These are phyloP conservation scores for Tipula lateralis DNA, from an alignment of 2,888 invertebrate genomes.

Conservation along the genomic window DNA sequence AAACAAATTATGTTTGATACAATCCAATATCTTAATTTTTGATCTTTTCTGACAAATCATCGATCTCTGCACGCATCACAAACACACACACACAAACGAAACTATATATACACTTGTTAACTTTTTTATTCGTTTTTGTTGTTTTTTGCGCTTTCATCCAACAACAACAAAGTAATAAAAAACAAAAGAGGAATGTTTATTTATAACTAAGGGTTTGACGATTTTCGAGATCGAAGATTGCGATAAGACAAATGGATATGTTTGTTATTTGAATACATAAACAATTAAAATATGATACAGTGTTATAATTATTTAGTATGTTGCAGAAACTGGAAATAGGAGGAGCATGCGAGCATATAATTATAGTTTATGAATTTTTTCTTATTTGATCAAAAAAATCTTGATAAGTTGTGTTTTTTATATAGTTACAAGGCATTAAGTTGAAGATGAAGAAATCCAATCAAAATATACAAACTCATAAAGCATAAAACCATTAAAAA, in stretches of 20 bases:
- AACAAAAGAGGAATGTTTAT: too few species aligned
- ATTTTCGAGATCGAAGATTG: neutral
- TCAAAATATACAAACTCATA: neutral
- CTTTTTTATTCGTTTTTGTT: neutral
- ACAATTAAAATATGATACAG: neutral
- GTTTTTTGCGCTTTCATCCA: neutral
- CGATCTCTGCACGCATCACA: neutral
- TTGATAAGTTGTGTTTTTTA: neutral
- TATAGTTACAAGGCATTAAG: neutral
- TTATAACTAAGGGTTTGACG: neutral
- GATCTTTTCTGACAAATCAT: constrained; percentile 1
- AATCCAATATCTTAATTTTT: neutral
- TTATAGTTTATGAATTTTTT: neutral
- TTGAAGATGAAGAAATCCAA: neutral
- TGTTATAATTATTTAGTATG: neutral
- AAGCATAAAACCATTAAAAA: neutral
- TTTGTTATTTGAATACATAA: neutral
- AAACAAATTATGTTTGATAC: neutral
- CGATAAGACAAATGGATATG: neutral
- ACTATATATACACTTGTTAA: constrained; percentile 13
- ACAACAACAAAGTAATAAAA: neutral
- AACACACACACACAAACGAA: neutral
- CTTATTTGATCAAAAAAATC: neutral
- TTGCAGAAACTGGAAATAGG: neutral
- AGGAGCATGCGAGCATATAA: neutral